Conservation (phyloP, 2,113 vertebrate species). For the Saiga tatarica region DNA sequence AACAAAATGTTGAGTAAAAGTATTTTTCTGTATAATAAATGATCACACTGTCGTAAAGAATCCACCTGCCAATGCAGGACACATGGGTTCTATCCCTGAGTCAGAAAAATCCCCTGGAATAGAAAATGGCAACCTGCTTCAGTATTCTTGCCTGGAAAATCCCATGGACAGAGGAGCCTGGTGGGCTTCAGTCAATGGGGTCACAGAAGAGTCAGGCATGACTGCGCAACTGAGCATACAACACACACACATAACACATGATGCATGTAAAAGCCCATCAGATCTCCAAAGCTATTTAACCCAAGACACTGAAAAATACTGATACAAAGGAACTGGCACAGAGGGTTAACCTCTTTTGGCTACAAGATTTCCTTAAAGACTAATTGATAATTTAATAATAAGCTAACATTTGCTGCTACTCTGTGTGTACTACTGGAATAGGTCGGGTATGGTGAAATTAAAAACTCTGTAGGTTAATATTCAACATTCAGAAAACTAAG, state of each 20-base stretch:
- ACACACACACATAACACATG: not conserved
- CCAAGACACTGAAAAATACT: not conserved
- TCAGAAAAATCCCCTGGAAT: not conserved
- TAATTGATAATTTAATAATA: not conserved
- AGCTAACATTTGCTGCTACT: not conserved
- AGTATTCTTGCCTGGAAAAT: not conserved
- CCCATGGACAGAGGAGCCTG: not conserved
- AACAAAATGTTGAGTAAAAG: not conserved
- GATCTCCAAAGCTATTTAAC: not conserved
- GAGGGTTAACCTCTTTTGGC: not conserved
- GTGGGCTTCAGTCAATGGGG: not conserved
- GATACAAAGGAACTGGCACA: not conserved
- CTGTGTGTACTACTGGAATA: not conserved
- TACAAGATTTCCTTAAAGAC: not conserved
- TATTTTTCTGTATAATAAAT: not conserved
- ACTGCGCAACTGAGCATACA: not conserved
- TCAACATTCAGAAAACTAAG: not conserved
- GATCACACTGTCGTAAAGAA: not conserved
- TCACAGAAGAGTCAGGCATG: not conserved
- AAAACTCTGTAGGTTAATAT: not conserved
- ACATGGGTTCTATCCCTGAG: not conserved
- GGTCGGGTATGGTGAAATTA: not conserved
- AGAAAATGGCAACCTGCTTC: not conserved
- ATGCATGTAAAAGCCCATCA: not conserved
- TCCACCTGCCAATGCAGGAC: not conserved